Evolutionary conservation across 2,797 vertebrate species (phyloP).

Genomic region (Synaphobranchus kaupii): DNA sequence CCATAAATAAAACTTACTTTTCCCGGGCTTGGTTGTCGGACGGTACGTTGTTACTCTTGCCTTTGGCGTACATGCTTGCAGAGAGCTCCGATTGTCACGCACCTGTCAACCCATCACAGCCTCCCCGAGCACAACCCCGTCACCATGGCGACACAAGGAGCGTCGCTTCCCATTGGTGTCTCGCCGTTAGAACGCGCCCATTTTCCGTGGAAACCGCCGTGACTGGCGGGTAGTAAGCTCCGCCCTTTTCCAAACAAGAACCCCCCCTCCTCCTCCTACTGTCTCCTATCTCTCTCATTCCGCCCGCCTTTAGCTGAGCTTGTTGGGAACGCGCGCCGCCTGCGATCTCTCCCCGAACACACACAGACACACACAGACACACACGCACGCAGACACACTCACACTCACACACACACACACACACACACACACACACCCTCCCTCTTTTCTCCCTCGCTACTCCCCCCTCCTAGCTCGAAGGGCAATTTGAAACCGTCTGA

Average conservation of each 20-base stretch:
- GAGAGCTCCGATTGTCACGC: constrained; percentile 83
- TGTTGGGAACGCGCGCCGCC: constrained; percentile 36
- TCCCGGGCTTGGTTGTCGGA: constrained; percentile 82
- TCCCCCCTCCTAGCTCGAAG: constrained; percentile 62
- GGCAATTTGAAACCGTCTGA: constrained; percentile 85
- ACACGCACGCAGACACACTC: no score
- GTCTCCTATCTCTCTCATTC: constrained; percentile 53
- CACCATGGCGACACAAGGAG: constrained; percentile 78
- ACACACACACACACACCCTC: constrained; percentile 23
- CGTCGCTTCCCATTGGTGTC: constrained; percentile 72
- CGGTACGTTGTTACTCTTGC: constrained; percentile 83
- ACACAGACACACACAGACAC: constrained; percentile 23
- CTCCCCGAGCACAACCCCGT: constrained; percentile 82
- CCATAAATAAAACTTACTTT: constrained; percentile 74
- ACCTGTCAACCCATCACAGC: constrained; percentile 85
- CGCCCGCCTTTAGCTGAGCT: constrained; percentile 47
- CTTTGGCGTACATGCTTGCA: constrained; percentile 86
- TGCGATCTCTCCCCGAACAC: constrained; percentile 33
- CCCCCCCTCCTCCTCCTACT: constrained; percentile 37
- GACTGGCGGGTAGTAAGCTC: constrained; percentile 51
- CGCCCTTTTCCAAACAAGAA: constrained; percentile 44
- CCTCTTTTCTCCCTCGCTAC: constrained; percentile 56
- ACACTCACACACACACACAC: constrained; percentile 11
- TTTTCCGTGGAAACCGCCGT: constrained; percentile 62
- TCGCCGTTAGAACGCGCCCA: constrained; percentile 54